These are phyloP conservation scores for Ellobius talpinus DNA, from an alignment of 2,113 vertebrate species.

Conservation along the genomic window DNA sequence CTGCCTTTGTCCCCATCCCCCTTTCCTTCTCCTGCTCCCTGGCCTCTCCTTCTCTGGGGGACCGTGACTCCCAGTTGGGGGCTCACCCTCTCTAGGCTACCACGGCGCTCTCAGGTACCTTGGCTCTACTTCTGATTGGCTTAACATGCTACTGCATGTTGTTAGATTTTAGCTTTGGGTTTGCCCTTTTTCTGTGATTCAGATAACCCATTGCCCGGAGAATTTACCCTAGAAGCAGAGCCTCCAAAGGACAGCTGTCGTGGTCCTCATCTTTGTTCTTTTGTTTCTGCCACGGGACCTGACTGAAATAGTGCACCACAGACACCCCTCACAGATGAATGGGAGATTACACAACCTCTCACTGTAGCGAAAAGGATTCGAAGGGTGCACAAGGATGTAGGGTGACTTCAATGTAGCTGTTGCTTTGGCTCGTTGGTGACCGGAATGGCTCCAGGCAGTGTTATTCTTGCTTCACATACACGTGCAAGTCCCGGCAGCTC, in stretches of 20 bases:
- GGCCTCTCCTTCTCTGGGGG: neutral
- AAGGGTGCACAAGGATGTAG: neutral
- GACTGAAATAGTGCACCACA: neutral
- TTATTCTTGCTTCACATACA: rapidly evolving
- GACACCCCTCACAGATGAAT: too few species aligned
- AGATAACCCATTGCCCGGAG: neutral
- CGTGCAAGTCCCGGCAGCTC: neutral
- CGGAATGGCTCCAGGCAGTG: neutral
- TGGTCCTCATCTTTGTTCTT: neutral
- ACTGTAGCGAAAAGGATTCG: neutral
- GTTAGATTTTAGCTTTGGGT: neutral
- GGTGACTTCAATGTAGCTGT: neutral
- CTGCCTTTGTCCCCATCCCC: neutral
- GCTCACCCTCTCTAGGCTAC: neutral
- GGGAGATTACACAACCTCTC: too few species aligned
- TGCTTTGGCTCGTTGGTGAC: too few species aligned
- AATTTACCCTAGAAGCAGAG: neutral
- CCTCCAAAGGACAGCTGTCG: neutral
- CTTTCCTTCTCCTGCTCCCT: neutral
- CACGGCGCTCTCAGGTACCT: neutral
- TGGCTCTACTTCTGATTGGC: neutral
- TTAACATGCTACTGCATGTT: neutral
- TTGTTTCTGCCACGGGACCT: neutral
- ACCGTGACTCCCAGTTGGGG: neutral
- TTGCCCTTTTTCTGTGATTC: neutral